Conservation (phyloP, 2,113 vertebrate genomes). For the Choloepus hoffmanni region DNA sequence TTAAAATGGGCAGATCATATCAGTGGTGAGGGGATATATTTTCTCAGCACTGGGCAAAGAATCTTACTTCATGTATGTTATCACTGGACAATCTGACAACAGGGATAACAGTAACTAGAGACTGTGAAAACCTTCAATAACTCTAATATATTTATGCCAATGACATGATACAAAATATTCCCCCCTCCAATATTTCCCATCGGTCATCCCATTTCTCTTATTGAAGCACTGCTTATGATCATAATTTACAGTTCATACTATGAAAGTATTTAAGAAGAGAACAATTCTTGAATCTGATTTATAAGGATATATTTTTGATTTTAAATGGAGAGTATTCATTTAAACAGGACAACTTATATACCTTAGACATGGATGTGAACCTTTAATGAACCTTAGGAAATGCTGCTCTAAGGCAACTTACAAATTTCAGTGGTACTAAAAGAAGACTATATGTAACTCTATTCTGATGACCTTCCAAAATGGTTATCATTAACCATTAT, state of each 20-base stretch:
- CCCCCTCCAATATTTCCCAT: slow-evolving; percentile 30
- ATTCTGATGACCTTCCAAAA: slow-evolving; percentile 40
- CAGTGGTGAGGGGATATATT: background rate
- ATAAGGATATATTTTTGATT: slow-evolving; percentile 12
- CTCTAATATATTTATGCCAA: slow-evolving; percentile 43
- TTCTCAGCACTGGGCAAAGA: slow-evolving; percentile 47
- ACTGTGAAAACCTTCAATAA: slow-evolving; percentile 51
- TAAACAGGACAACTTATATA: slow-evolving; percentile 50
- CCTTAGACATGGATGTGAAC: background rate
- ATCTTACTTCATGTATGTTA: slow-evolving; percentile 23
- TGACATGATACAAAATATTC: slow-evolving; percentile 53
- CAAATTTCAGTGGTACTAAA: slow-evolving; percentile 34
- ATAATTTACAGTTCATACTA: slow-evolving; percentile 25
- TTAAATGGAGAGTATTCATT: slow-evolving; percentile 50
- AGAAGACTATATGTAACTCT: slow-evolving; percentile 55
- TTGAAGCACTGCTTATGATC: slow-evolving; percentile 36
- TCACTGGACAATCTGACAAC: background rate
- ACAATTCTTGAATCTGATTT: slow-evolving; percentile 47
- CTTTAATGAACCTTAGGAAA: slow-evolving; percentile 41
- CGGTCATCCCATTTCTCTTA: slow-evolving; percentile 52
- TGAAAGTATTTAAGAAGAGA: slow-evolving; percentile 56
- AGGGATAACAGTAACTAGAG: slow-evolving; percentile 6
- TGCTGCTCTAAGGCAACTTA: background rate
- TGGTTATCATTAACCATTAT: background rate
- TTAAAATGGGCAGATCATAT: slow-evolving; percentile 8